Base-by-base conservation (phyloP, 2,113 vertebrate species). In the Petrocephalus zakoni region DNA sequence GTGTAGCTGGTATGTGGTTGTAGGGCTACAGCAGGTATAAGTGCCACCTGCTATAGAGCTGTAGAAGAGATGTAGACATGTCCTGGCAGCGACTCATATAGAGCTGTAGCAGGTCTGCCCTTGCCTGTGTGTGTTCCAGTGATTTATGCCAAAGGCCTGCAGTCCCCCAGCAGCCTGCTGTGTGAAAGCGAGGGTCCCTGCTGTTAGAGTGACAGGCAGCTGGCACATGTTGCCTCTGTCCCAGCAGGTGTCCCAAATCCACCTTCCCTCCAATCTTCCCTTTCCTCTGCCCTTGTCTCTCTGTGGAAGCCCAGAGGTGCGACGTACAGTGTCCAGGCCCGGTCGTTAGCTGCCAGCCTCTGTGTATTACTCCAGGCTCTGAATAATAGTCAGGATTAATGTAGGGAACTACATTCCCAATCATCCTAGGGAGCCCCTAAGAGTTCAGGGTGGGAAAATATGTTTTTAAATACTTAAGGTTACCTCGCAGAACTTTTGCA, bases 131-230 rank as follows among this genome's bases (percentile, higher is more conserved):
- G 96, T 95, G 95, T 95, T 96, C 93, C 90, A 90, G 90, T 97
- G 96, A 97, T 97, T 95, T 96, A 97, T 96, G 95, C 95, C 89
- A 91, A 95, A 91, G 87, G 93, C 94, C 94, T 89, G 93, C 93
- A 94, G 94, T 88, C 91, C 90, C 95, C 92, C 94, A 93, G 90
- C 84, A 34, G 92, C 72, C 90, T 90, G 88, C 90, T 68, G 89
- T 96, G 94, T 96, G 97, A 93, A 92, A 89, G 93, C 93, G 93
- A 89, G 92, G 92, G 92, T 93, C 92, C 96, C 95, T 93, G 93
- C 94, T 96, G 95, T 91, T 94, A 96, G 93, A 96, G 92, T 95
- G 95, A 96, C 95, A 95, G 93, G 91, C 90, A 92, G 92, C 93
- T 94, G 93, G 90, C 91, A 90, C 91, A 89, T 91, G 92, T 15